A percentile compares a stretch with the other conserved stretches of the same genome.
Conservation (phyloP, 2,888 invertebrate species). For the Hypercompe scribonia region DNA sequence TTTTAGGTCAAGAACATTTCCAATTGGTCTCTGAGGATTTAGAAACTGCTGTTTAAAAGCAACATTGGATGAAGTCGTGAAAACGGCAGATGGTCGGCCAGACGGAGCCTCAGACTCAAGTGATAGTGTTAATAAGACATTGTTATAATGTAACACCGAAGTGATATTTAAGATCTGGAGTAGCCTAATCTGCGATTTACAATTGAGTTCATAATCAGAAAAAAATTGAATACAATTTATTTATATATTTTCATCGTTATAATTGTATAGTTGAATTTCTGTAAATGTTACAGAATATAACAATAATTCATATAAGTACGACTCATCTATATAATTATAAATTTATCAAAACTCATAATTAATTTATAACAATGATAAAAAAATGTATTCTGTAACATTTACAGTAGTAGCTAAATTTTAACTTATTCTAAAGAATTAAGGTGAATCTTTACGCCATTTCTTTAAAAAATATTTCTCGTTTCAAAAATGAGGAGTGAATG, state of each 20-base stretch:
- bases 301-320: not conserved
- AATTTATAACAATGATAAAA: slow-evolving; percentile 6
- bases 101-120: slow-evolving; percentile 34
- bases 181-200: slow-evolving; percentile 50
- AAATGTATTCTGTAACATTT: slow-evolving; percentile 48
- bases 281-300: slow-evolving; percentile 47
- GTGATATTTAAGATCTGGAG: slow-evolving; percentile 75
- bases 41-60: slow-evolving; percentile 79
- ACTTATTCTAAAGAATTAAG: slow-evolving; percentile 38
- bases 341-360: not conserved
- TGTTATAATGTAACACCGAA: slow-evolving; percentile 66
- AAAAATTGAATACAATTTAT: slow-evolving; percentile 37
- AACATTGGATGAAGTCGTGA: slow-evolving; percentile 12
- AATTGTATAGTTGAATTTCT: slow-evolving; percentile 35
- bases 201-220: slow-evolving; percentile 46
- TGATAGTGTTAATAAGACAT: slow-evolving; percentile 48
- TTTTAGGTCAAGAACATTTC: slow-evolving; percentile 86
- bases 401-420: slow-evolving; percentile 33
- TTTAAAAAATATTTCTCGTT: slow-evolving; percentile 31
- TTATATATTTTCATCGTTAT: slow-evolving; percentile 44
- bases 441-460: slow-evolving; percentile 40
- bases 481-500: slow-evolving; percentile 36
- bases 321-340: not conserved
- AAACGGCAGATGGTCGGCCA: slow-evolving; percentile 9
- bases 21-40: slow-evolving; percentile 84